A percentile compares a stretch with the other conserved stretches of the same genome.
phyloP scores from a whole-genome alignment of 2,797 vertebrate genomes.

The Coregonus ussuriensis region DNA sequence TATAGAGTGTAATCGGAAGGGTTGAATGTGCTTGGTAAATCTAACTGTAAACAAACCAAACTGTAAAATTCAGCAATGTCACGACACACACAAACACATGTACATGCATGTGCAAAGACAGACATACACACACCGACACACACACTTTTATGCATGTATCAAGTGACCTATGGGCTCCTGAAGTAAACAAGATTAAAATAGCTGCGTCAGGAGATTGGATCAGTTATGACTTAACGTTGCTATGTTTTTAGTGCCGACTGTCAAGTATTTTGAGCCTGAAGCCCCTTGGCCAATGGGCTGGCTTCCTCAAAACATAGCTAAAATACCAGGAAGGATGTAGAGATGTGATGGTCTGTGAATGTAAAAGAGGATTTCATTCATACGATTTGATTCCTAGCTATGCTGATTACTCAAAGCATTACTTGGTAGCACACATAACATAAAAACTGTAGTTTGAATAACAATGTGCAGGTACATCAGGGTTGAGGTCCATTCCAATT shows the following conservation, averaged over 20 bases:
- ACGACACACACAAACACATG: constrained; percentile 6
- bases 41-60: constrained; percentile 47
- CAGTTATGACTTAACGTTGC: constrained; percentile 38
- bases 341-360: constrained; percentile 35
- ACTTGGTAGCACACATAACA: constrained; percentile 1
- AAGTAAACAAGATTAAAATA: constrained; percentile 68
- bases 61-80: constrained; percentile 56
- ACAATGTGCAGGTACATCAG: no score
- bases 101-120: constrained; percentile 12
- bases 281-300: constrained; percentile 28
- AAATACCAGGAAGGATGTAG: constrained; percentile 61
- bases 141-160: constrained; percentile 39
- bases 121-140: background rate
- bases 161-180: constrained; percentile 14
- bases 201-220: constrained; percentile 51
- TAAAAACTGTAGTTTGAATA: constrained; percentile 6
- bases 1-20: constrained; percentile 46
- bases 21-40: constrained; percentile 48
- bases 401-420: constrained; percentile 28
- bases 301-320: constrained; percentile 47
- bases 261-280: constrained; percentile 22
- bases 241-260: constrained; percentile 4
- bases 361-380: constrained; percentile 51
- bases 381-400: constrained; percentile 8
- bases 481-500: no score